phyloP scores from a whole-genome alignment of 23 tunicate species.

The Aplidium turbinatum region DNA sequence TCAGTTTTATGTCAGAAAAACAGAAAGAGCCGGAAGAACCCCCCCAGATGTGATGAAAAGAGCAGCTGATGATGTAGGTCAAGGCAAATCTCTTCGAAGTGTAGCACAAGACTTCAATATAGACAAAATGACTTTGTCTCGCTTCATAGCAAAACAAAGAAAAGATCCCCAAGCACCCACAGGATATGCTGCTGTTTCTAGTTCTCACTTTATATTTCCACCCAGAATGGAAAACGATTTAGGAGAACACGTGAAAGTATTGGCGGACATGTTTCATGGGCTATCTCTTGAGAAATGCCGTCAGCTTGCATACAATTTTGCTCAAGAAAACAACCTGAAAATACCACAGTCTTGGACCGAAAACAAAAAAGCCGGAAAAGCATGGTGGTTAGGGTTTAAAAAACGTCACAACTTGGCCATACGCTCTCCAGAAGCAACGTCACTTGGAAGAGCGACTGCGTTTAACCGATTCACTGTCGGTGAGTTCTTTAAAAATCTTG shows the following conservation, averaged over 20 bases:
- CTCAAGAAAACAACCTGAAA: background rate
- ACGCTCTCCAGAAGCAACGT: conserved; percentile 18
- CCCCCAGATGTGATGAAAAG: background rate
- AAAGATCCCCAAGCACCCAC: background rate
- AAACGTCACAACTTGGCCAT: background rate
- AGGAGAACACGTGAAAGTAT: background rate
- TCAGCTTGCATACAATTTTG: conserved; percentile 9
- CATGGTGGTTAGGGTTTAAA: conserved; percentile 19
- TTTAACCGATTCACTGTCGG: conserved; percentile 1
- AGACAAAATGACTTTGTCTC: conserved; percentile 18
- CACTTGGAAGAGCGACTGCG: conserved; percentile 11
- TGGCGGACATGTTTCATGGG: conserved; percentile 4
- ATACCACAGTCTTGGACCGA: background rate
- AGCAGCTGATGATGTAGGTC: background rate
- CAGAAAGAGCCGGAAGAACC: background rate
- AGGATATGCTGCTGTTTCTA: background rate
- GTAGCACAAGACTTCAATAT: background rate
- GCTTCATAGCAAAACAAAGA: background rate
- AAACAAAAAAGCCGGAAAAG: conserved; percentile 14
- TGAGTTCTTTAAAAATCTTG: background rate
- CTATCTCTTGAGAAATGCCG: conserved; percentile 11
- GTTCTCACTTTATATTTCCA: background rate
- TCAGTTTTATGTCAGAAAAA: background rate
- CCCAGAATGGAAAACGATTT: background rate
- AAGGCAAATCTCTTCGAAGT: conserved; percentile 1